Conservation (phyloP, 2,888 invertebrate species). For the Synanthedon myopaeformis region DNA sequence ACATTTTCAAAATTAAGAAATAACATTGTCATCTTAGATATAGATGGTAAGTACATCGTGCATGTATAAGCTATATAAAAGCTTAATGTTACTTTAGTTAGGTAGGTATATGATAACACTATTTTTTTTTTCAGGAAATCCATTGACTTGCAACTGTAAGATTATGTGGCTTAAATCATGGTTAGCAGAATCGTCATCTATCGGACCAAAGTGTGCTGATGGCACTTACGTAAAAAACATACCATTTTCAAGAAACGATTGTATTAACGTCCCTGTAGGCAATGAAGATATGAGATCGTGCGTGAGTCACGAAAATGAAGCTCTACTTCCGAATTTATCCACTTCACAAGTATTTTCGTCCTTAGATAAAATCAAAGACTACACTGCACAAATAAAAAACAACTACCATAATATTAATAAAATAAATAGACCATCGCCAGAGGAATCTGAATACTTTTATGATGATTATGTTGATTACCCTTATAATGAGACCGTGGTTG, state of each 20-base stretch:
- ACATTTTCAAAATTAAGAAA: constrained; percentile 81
- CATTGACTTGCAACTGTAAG: constrained; percentile 83
- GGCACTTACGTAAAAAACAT: constrained; percentile 81
- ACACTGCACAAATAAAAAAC: constrained; percentile 50
- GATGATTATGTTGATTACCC: constrained; percentile 86
- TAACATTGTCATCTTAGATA: constrained; percentile 85
- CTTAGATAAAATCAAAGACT: constrained; percentile 69
- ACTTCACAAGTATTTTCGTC: constrained; percentile 71
- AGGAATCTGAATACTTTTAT: constrained; percentile 85
- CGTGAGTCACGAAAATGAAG: constrained; percentile 77
- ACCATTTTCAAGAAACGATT: constrained; percentile 78
- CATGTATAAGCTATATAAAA: not conserved
- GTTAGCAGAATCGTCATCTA: constrained; percentile 79
- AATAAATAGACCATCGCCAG: constrained; percentile 73
- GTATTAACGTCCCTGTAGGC: constrained; percentile 53
- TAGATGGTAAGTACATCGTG: constrained; percentile 75
- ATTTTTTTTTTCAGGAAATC: constrained; percentile 75
- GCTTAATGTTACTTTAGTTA: not conserved
- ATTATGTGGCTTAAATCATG: constrained; percentile 87
- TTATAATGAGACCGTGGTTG: constrained; percentile 70
- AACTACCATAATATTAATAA: constrained; percentile 54
- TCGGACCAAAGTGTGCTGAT: constrained; percentile 84
- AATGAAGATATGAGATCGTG: constrained; percentile 72
- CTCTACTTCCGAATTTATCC: constrained; percentile 64
- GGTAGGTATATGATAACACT: not conserved